Evolutionary conservation across 2,113 vertebrate genomes (phyloP).

Genomic region (Sardina pilchardus): DNA sequence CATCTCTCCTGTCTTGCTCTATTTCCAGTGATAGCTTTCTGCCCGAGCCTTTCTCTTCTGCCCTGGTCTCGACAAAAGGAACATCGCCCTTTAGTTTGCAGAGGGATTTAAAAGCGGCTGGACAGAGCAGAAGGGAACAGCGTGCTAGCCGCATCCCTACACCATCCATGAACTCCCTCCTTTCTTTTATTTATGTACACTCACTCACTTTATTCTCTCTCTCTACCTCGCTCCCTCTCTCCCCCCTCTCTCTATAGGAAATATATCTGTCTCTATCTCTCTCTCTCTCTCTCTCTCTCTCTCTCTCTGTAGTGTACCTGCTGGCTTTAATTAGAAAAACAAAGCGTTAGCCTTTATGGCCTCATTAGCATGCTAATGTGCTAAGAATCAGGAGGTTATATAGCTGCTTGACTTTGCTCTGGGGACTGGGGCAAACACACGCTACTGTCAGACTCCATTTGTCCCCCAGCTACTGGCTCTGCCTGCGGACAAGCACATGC

Average conservation of each 20-base stretch:
- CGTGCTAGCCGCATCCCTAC: background rate
- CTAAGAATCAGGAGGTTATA: conserved; percentile 79
- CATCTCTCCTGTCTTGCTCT: conserved; percentile 1
- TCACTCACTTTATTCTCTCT: background rate
- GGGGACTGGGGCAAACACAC: conserved; percentile 71
- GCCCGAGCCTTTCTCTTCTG: background rate
- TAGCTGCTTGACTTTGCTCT: conserved; percentile 73
- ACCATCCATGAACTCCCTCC: background rate
- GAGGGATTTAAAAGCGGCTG: background rate
- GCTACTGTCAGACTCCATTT: conserved; percentile 74
- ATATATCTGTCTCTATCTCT: background rate
- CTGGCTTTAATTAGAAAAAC: conserved; percentile 93
- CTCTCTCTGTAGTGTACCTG: conserved; percentile 68
- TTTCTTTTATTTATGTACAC: background rate
- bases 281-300: background rate
- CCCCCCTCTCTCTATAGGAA: background rate
- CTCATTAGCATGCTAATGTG: conserved; percentile 87
- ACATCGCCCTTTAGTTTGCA: conserved; percentile 6
- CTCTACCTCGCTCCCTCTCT: conserved; percentile 17
- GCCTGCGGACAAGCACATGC: background rate
- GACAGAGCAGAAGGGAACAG: background rate
- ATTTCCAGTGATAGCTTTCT: conserved; percentile 13
- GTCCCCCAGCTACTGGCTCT: conserved; percentile 40
- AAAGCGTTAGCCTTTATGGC: conserved; percentile 85
- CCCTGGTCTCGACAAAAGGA: background rate